These are phyloP conservation scores for Acanthaster planci DNA, from an alignment of 35 echinoderm and acorn worm genomes.

Conservation along the genomic window DNA sequence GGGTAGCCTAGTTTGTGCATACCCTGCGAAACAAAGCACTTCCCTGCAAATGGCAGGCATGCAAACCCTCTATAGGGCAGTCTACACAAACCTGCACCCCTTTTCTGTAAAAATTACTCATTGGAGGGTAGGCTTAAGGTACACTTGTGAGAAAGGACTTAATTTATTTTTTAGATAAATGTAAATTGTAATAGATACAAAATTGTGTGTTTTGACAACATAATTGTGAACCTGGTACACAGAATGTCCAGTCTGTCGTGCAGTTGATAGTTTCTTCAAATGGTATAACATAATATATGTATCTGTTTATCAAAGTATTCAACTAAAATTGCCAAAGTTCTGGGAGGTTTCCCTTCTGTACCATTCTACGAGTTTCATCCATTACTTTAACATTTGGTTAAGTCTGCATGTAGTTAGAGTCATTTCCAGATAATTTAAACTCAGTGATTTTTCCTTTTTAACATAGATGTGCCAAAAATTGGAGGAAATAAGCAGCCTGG, in stretches of 20 bases:
- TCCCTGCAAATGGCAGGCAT: too few relatives aligned
- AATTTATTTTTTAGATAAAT: conserved; percentile 29
- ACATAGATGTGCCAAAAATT: too few relatives aligned
- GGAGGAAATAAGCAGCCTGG: too few relatives aligned
- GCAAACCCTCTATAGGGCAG: too few relatives aligned
- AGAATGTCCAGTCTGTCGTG: neutral
- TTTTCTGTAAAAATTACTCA: too few relatives aligned
- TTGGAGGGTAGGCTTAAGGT: neutral
- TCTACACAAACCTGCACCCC: too few relatives aligned
- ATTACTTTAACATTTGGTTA: too few relatives aligned
- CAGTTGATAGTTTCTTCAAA: neutral
- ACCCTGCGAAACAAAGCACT: too few relatives aligned
- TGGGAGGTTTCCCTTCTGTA: neutral
- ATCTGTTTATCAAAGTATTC: neutral
- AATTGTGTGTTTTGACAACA: neutral
- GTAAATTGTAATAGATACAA: neutral
- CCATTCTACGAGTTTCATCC: neutral
- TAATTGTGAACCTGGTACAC: neutral
- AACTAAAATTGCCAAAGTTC: conserved; percentile 10
- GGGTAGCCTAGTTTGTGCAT: too few relatives aligned
- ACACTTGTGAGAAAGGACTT: neutral
- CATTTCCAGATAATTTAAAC: too few relatives aligned
- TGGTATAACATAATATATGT: neutral
- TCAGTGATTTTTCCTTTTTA: too few relatives aligned
- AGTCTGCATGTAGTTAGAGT: too few relatives aligned